These are phyloP conservation scores for Neosalanx taihuensis DNA, from an alignment of 2,797 vertebrate species.

Conservation along the genomic window DNA sequence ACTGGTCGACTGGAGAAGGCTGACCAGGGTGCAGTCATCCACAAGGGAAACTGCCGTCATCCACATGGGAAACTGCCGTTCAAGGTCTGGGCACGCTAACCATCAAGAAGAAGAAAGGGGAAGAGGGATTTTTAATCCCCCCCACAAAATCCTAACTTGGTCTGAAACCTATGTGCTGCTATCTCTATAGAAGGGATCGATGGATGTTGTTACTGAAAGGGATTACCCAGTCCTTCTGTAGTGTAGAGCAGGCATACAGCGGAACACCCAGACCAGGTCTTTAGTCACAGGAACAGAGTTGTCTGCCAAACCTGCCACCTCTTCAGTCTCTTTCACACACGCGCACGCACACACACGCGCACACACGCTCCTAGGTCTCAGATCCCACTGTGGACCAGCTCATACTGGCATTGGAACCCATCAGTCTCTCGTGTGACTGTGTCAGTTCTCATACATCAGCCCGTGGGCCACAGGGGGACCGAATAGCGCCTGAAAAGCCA, in stretches of 20 bases:
- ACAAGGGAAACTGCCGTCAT: conserved; percentile 69
- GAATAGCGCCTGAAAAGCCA: background rate
- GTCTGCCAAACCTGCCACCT: too few relatives aligned
- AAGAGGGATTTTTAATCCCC: background rate
- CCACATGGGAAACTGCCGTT: conserved; percentile 69
- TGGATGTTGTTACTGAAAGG: too few relatives aligned
- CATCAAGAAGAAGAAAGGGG: background rate
- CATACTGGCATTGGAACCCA: background rate
- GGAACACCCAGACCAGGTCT: too few relatives aligned
- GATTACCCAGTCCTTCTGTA: too few relatives aligned
- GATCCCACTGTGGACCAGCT: background rate
- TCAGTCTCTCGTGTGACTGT: background rate
- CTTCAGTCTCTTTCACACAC: background rate
- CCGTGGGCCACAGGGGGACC: background rate
- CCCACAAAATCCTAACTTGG: background rate
- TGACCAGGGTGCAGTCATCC: conserved; percentile 53
- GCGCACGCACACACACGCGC: background rate
- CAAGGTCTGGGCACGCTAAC: conserved; percentile 19
- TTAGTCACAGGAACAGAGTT: too few relatives aligned
- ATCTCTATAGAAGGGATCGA: background rate
- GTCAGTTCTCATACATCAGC: background rate
- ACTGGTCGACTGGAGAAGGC: conserved; percentile 30
- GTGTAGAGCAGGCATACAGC: too few relatives aligned
- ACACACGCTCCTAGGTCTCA: background rate
- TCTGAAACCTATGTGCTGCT: background rate